phyloP scores from a whole-genome alignment of 2,888 invertebrate species.

The Synergus gifuensis region DNA sequence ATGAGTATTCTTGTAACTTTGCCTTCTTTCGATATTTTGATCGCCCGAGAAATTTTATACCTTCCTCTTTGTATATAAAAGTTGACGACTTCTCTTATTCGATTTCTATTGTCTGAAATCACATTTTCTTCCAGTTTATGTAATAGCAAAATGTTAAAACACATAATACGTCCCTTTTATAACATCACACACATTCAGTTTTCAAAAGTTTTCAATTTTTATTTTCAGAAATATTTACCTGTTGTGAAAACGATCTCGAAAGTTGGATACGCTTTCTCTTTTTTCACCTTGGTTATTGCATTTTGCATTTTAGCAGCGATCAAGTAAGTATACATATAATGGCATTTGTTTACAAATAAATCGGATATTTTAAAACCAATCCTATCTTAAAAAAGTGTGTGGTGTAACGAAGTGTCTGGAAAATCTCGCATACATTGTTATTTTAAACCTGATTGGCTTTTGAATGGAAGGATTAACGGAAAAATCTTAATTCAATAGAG shows the following conservation, averaged over 20 bases:
- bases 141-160: neutral
- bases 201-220: conserved; percentile 9
- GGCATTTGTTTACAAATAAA: neutral
- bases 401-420: too few relatives aligned
- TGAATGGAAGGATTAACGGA: neutral
- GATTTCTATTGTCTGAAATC: neutral
- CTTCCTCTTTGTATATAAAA: neutral
- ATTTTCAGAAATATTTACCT: conserved; percentile 79
- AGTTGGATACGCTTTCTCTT: conserved; percentile 80
- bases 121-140: neutral
- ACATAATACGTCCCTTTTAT: neutral
- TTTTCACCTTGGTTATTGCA: conserved; percentile 80
- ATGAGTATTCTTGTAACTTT: conserved; percentile 2
- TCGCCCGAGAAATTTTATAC: neutral
- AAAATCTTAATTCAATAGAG: neutral
- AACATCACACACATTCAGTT: neutral
- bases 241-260: conserved; percentile 79
- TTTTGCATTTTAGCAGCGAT: conserved; percentile 80
- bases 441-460: neutral
- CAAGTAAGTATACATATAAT: conserved; percentile 78
- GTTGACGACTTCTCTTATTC: neutral
- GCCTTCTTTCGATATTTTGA: neutral
- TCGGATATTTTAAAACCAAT: neutral
- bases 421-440: too few relatives aligned
- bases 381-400: too few relatives aligned